Conservation (phyloP, 35 echinoderm and acorn worm genomes). For the Lytechinus pictus region DNA sequence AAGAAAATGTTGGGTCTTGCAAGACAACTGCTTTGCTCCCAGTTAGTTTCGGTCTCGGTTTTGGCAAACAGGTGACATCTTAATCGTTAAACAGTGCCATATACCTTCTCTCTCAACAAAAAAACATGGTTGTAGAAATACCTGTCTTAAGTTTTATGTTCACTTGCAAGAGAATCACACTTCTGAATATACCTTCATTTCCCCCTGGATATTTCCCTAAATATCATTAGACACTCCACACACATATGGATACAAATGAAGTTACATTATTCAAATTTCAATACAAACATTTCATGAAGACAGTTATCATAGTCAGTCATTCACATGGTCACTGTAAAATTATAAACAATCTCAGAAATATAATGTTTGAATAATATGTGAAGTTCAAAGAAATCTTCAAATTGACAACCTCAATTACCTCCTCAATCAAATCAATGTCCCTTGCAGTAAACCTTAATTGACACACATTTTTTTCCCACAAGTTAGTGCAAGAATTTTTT, state of each 20-base stretch:
- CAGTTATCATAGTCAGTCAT: background rate
- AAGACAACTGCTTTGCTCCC: background rate
- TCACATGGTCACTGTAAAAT: background rate
- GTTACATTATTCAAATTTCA: background rate
- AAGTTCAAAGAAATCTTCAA: background rate
- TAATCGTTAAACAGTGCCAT: background rate
- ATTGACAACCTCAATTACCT: background rate
- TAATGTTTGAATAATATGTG: background rate
- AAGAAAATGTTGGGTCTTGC: slow-evolving; percentile 10
- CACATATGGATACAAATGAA: no score
- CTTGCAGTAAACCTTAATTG: background rate
- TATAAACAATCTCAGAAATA: background rate
- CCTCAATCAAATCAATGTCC: background rate
- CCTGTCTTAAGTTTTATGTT: background rate
- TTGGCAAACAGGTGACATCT: background rate
- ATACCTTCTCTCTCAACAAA: background rate
- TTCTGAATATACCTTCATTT: background rate
- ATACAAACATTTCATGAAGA: background rate
- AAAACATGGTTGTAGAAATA: background rate
- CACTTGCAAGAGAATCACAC: background rate
- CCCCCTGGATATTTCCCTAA: background rate
- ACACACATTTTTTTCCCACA: background rate
- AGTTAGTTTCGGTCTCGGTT: background rate
- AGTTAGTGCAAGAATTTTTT: background rate
- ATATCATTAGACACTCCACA: background rate